A percentile compares a stretch with the other conserved stretches of the same genome.
phyloP scores from a whole-genome alignment of 1,140 invertebrate genomes.

The Ceratina japonica region DNA sequence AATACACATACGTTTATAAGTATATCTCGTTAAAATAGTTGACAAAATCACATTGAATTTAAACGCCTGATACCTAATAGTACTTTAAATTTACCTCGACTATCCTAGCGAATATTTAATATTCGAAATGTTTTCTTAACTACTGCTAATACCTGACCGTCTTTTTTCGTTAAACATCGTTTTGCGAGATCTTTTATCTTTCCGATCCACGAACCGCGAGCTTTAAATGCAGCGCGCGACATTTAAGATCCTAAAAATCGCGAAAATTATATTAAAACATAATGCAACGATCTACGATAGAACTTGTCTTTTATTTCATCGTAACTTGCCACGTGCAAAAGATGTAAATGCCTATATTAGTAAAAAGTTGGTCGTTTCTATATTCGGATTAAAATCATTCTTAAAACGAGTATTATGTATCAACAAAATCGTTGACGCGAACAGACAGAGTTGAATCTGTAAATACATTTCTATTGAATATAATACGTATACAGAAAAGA shows the following conservation, averaged over 20 bases:
- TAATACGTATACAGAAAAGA: neutral
- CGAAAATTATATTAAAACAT: neutral
- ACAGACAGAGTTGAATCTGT: conserved; percentile 1
- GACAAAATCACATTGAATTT: conserved; percentile 15
- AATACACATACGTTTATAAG: neutral
- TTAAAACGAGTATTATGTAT: conserved; percentile 9
- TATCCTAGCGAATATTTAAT: conserved; percentile 8
- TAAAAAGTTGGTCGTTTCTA: neutral
- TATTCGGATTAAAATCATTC: neutral
- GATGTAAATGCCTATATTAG: neutral
- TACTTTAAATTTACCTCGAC: conserved; percentile 14
- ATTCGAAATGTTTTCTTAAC: neutral
- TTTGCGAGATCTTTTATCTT: conserved; percentile 13
- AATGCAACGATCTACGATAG: conserved; percentile 9
- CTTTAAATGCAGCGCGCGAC: neutral
- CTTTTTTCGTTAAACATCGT: neutral
- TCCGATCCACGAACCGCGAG: neutral
- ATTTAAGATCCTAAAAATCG: conserved; percentile 1
- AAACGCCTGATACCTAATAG: conserved; percentile 15
- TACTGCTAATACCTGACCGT: neutral
- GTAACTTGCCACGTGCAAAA: conserved; percentile 14
- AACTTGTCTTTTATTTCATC: conserved; percentile 36
- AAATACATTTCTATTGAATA: conserved; percentile 5
- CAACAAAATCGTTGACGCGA: neutral
- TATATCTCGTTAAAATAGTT: neutral